Evolutionary conservation across 2,113 vertebrate species (phyloP).

Genomic region (Gobius niger): DNA sequence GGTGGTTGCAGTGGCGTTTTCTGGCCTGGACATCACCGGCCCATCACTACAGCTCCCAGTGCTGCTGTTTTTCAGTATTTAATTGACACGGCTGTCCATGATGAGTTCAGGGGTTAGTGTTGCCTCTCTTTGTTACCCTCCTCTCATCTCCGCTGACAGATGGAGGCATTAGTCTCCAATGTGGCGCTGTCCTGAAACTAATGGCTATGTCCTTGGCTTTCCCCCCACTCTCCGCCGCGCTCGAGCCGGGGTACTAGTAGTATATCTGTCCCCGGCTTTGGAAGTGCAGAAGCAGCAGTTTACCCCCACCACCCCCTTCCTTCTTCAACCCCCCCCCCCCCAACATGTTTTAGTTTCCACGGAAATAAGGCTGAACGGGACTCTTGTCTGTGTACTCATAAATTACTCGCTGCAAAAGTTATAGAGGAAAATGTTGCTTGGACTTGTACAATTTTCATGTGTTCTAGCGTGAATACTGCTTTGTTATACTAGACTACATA

Average conservation of each 20-base stretch:
- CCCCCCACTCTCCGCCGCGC: conserved; percentile 23
- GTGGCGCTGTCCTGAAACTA: conserved; percentile 79
- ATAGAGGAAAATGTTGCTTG: conserved; percentile 52
- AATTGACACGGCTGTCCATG: conserved; percentile 77
- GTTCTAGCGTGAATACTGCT: background rate
- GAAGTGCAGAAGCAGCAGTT: conserved; percentile 79
- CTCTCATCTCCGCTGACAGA: conserved; percentile 78
- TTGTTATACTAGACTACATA: too few relatives aligned
- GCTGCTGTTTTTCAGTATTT: conserved; percentile 77
- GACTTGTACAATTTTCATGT: conserved; percentile 54
- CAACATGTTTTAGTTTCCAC: conserved; percentile 74
- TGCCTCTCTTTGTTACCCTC: conserved; percentile 77
- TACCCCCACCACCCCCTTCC: conserved; percentile 44
- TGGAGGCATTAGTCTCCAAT: conserved; percentile 79
- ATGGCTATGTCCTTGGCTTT: conserved; percentile 79
- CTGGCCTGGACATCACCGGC: conserved; percentile 27
- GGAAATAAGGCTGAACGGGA: conserved; percentile 71
- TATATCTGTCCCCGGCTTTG: conserved; percentile 73
- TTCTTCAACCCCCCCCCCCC: conserved; percentile 43
- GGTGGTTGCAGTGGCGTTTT: conserved; percentile 39
- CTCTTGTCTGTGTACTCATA: conserved; percentile 68
- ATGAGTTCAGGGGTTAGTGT: conserved; percentile 80
- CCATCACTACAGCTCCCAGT: conserved; percentile 62
- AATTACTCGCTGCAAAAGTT: conserved; percentile 65
- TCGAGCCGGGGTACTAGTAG: conserved; percentile 64